Base-by-base conservation (phyloP, 1,140 invertebrate genomes). In the Berghia stephanieae region DNA sequence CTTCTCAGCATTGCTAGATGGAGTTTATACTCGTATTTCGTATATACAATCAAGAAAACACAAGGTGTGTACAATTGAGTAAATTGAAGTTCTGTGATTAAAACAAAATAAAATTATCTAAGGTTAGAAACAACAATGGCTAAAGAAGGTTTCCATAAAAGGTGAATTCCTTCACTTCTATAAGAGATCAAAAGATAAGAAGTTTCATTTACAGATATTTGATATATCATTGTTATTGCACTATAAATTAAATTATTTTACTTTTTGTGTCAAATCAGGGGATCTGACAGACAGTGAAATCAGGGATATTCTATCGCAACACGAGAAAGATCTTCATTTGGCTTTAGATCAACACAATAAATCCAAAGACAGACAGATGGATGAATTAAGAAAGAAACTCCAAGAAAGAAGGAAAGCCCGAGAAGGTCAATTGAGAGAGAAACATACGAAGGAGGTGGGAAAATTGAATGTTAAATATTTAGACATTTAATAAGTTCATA, bases 261-360 rank as follows among this genome's bases (percentile, higher is more conserved):
- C 24, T 43, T 13, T 6, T 57, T 73, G 49, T 78, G 57, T 42
- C 31, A 27, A 63, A 78, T 10, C 69, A 88, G 87, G 86, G 60
- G 83, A 87, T 34, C 75, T 85, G 34, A 85, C 81, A 46, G 84
- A 86, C n/a, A 76, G 79, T n/a, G 80, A 87, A 79, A 79, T 86
- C 5, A 81, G 80, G 38, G 79, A 84, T n/a, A 87, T 88, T n/a
- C 69, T 88, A 34, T 63, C 67, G 18, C 69, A 80, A 21, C 85
- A 88, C 78, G 82, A 86, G 60, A 80, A 83, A 27, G 82, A 85
- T n/a, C 80, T 87, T 2, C 80, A 85, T 13, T 72, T 76, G 21
- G 78, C 75, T 13, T 80, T 87, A 68, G 75, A 49, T 44, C 80
- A 86, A 78, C 81, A 82, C 43, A 78, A 79, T 49, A 66, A 60